Evolutionary conservation across 2,888 invertebrate genomes (phyloP), one percentile per base, ranked within the genome.

Genomic region (Nebria salina): DNA sequence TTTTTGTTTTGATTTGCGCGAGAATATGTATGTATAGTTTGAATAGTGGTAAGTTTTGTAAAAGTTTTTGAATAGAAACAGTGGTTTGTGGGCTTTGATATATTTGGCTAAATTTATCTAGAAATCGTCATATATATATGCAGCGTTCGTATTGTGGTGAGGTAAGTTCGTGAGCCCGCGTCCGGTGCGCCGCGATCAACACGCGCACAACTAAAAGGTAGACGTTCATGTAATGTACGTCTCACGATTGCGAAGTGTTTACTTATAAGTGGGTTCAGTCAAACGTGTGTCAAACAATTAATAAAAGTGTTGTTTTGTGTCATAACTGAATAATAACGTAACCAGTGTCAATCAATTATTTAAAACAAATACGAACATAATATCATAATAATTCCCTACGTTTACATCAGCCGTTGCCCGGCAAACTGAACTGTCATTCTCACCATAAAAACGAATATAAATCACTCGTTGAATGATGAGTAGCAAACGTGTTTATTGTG

Each of bases 401-500:
- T 54, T 54, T 8, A 13, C 13, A 54, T 8, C 13, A 54, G 75
- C 74, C 34, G 72, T 70, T 65, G 72, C 80, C 80, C 80, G 80
- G 80, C 80, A 80, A 75, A 80, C 64, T 80, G 80, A 80, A 72
- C 80, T 80, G 80, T 80, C 80, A 80, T 79, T 68, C 64, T 75
- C 75, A 75, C 79, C 79, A 79, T 75, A 74, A 73, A 65, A 54
- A 64, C 20, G 43, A 80, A 20, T 70, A 72, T 26, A 15, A 75
- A 42, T 75, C 65, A 74, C 65, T 64, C 70, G 42, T 75, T 70
- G 9, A 70, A 80, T 74, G 43, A 79, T 79, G 79, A 75, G 68
- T 79, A 65, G 26, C 34, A 79, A 74, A 43, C 42, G 75, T 75
- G 74, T 42, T 74, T 1, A 13, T 15, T 74, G 65, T 13, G n/a